Percentiles rank a stretch among this genome's conserved stretches.
These are phyloP conservation scores for Cotesia glomerata DNA, from an alignment of 1,140 invertebrate genomes.

Conservation along the genomic window DNA sequence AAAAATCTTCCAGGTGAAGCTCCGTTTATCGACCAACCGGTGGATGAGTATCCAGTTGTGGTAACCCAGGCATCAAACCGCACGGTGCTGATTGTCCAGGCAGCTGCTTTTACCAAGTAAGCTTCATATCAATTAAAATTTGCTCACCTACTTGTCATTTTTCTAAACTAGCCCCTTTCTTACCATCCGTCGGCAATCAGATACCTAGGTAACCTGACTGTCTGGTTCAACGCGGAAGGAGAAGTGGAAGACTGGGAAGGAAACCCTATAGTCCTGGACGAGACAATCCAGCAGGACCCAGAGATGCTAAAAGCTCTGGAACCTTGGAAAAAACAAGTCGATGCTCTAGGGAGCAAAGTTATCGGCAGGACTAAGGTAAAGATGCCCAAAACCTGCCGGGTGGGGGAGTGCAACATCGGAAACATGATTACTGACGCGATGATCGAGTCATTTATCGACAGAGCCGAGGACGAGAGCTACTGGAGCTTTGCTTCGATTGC, in stretches of 20 bases:
- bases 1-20: constrained; percentile 47
- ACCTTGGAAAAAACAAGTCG: constrained; percentile 69
- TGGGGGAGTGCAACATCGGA: constrained; percentile 76
- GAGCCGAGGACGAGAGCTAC: constrained; percentile 45
- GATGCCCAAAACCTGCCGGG: constrained; percentile 65
- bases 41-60: constrained; percentile 72
- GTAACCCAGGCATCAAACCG: constrained; percentile 66
- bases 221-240: constrained; percentile 77
- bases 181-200: constrained; percentile 20
- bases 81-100: constrained; percentile 75
- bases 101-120: constrained; percentile 71
- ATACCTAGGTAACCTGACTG: constrained; percentile 58
- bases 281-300: constrained; percentile 67
- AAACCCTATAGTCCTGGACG: constrained; percentile 76
- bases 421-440: constrained; percentile 78
- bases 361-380: constrained; percentile 67
- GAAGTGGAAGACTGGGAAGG: constrained; percentile 73
- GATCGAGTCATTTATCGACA: constrained; percentile 62
- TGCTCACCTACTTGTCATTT: not conserved
- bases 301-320: constrained; percentile 63
- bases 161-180: not conserved
- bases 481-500: constrained; percentile 77
- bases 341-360: constrained; percentile 64
- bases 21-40: constrained; percentile 65
- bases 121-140: not conserved